Percentiles rank a stretch among this genome's conserved stretches.
phyloP scores from a whole-genome alignment of 2,888 invertebrate species.

The Seira sanloemensis region DNA sequence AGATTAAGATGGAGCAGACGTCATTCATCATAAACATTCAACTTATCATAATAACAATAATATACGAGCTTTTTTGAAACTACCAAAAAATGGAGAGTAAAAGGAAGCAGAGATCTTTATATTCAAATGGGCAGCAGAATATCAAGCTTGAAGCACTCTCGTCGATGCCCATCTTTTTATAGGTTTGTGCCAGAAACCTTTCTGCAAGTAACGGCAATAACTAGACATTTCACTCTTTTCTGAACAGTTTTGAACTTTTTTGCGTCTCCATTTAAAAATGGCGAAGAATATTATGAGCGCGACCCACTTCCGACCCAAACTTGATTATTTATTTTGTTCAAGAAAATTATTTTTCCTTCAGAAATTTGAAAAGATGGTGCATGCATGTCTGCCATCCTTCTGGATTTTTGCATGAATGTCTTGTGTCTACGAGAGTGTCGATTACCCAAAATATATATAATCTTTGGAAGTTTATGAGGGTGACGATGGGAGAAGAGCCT shows the following conservation, averaged over 20 bases:
- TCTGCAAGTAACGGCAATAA: too few species aligned
- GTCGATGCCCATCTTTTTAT: too few species aligned
- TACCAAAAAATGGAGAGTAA: neutral
- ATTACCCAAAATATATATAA: neutral
- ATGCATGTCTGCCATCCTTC: too few species aligned
- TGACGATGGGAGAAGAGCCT: neutral
- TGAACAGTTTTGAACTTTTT: too few species aligned
- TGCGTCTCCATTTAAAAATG: neutral
- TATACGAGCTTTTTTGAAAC: too few species aligned
- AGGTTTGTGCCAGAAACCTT: too few species aligned
- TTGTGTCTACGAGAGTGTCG: neutral
- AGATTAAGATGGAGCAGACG: neutral
- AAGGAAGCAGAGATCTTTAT: neutral
- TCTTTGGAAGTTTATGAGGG: neutral
- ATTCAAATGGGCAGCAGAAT: too few species aligned
- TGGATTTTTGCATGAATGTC: neutral
- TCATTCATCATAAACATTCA: neutral
- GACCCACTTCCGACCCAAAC: neutral
- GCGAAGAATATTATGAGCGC: neutral
- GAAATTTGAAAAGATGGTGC: too few species aligned
- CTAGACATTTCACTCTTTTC: too few species aligned
- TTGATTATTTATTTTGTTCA: neutral
- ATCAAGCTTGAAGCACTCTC: too few species aligned
- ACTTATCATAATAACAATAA: neutral
- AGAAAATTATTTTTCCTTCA: too few species aligned